A percentile compares a stretch with the other conserved stretches of the same genome.
phyloP scores from a whole-genome alignment of 1,140 invertebrate genomes.

The Aphaenogaster floridana region DNA sequence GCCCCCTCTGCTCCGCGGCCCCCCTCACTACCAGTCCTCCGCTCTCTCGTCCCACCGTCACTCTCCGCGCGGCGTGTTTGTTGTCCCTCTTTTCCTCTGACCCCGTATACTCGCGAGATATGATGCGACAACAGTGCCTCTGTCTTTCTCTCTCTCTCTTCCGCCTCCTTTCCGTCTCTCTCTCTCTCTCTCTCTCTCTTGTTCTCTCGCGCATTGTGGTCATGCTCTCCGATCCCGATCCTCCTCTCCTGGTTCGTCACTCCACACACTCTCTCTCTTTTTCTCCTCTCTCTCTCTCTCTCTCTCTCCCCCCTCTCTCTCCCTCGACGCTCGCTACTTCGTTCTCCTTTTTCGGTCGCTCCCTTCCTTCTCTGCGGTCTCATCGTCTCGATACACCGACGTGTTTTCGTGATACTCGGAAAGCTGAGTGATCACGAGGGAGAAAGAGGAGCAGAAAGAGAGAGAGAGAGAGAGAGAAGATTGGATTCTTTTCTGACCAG shows the following conservation, averaged over 20 bases:
- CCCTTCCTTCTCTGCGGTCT: constrained; percentile 61
- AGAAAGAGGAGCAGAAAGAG: neutral
- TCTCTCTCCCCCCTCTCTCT: neutral
- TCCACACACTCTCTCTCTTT: neutral
- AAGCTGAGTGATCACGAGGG: constrained; percentile 14
- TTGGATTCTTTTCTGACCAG: constrained; percentile 27
- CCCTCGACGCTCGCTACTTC: constrained; percentile 6
- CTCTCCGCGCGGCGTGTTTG: constrained; percentile 56
- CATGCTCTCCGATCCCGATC: constrained; percentile 30
- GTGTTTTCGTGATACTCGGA: constrained; percentile 55
- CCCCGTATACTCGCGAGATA: constrained; percentile 68
- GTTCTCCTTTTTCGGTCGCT: constrained; percentile 60
- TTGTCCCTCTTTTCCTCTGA: constrained; percentile 67
- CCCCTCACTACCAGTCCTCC: constrained; percentile 25
- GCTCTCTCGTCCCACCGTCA: neutral
- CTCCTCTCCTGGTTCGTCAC: constrained; percentile 31
- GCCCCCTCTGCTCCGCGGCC: constrained; percentile 12
- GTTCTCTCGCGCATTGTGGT: constrained; percentile 15
- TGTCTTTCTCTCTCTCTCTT: constrained; percentile 9
- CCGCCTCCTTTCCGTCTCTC: neutral
- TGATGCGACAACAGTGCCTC: constrained; percentile 67
- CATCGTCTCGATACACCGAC: constrained; percentile 27
- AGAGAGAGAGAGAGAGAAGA: neutral
- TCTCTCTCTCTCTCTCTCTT: neutral
- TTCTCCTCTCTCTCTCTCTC: neutral